Base-by-base conservation (phyloP, 2,113 vertebrate species). In the Ranitomeya imitator region DNA sequence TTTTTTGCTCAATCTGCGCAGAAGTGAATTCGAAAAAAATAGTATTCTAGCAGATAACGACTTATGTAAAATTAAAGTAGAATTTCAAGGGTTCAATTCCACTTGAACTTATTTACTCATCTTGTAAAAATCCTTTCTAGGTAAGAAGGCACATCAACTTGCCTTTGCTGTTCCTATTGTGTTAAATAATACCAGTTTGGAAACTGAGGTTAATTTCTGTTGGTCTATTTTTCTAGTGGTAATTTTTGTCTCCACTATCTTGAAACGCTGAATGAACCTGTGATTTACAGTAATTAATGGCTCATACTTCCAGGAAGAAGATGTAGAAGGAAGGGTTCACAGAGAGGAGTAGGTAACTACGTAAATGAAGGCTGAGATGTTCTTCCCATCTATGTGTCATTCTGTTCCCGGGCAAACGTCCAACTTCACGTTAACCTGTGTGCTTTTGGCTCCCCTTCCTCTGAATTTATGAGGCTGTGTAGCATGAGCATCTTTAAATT, bases 271-370 rank as follows among this genome's bases (percentile, higher is more conserved):
- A 11, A 23, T 3, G 15, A 79, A 57, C 21, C 74, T 31, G 7
- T 89, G 81, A 89, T 84, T 89, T 89, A 89, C 87, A 71, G 74
- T 89, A 89, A 89, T 89, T 55, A 85, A 85, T 79, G 87, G 23
- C 81, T 84, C 87, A 85, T 52, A 59, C 79, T 89, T 85, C 87
- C 87, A 78, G 87, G 81, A 89, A 85, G 23, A 79, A 84, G 78
- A 78, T 89, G 26, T 84, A 79, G 73, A 59, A 85, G 87, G 52
- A 73, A 89, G 26, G 60, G 82, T 84, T 89, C 81, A 89, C 69
- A 45, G 81, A 89, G 52, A 52, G 63, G 80, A 85, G 82, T 69
- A 89, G 87, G 87, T 84, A 79, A 85, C 81, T 76, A 23, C 21
- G 59, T 65, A 60, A 86, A 54, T 52, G 37, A 45, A 45, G 37